Evolutionary conservation across 2,888 invertebrate species (phyloP), one percentile per base, ranked within the genome.

Genomic region (Thera obeliscata): DNA sequence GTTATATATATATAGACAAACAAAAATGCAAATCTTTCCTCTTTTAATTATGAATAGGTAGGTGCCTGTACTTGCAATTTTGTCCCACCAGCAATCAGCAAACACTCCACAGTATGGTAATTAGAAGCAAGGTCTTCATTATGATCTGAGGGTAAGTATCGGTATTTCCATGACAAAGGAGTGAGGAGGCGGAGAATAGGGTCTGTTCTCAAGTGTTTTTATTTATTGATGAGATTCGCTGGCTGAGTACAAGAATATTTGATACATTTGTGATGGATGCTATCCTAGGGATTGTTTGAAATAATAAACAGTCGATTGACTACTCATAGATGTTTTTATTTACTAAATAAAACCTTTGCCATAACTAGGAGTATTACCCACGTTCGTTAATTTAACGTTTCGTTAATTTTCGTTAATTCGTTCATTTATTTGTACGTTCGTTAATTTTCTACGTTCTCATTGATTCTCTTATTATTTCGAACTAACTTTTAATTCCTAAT

Each of bases 41-140:
- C 22, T 22, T 22, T n/a, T n/a, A n/a, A 22, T 22, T 22, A 54
- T 2, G 35, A 35, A 35, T 5, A 35, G 35, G 35, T 9, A 54
- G 52, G 8, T n/a, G n/a, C n/a, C n/a, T n/a, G n/a, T 54, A 22
- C 50, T 46, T 38, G 12, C 36, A 54, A 55, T 55, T 64, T 46
- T 55, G 46, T 22, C 38, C 33, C 49, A 12, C n/a, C 41, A 61
- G 7, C 50, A 57, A 57, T 43, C 52, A 56, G 56, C 43, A 61
- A 46, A 56, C 55, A 54, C 59, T 46, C 49, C 41, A 50, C 57
- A 56, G 57, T 67, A 62, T 67, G 66, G 76, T 82, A 81, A 81
- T 81, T 78, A 77, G 67, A 66, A 71, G 66, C 74, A 75, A 77
- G 75, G 75, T 74, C 71, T 75, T 78, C 79, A 82, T 83, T 81